A percentile compares a stretch with the other conserved stretches of the same genome.
Evolutionary conservation across 2,113 vertebrate genomes (phyloP).

Genomic region (Sarotherodon lohbergeri): DNA sequence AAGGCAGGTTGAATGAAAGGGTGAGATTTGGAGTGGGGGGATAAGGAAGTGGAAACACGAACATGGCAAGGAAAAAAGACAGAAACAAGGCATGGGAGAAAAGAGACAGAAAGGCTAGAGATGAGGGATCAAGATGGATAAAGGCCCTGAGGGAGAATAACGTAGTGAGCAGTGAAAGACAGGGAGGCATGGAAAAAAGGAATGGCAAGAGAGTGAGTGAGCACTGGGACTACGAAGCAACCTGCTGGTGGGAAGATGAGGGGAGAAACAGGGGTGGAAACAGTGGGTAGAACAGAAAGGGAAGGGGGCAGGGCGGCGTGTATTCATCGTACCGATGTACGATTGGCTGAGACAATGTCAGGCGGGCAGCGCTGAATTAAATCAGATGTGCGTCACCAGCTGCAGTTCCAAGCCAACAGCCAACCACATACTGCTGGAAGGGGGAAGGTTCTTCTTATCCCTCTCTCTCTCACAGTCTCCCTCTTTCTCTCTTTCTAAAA

Average conservation of each 20-base stretch:
- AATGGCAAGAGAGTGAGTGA: slow-evolving; percentile 9
- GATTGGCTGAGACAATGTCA: slow-evolving; percentile 50
- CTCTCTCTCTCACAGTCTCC: background rate
- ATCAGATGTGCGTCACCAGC: slow-evolving; percentile 80
- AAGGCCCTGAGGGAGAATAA: background rate
- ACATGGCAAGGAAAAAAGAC: slow-evolving; percentile 35
- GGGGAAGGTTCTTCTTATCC: background rate
- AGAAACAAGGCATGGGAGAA: background rate
- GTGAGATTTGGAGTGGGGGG: background rate
- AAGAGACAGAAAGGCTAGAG: background rate
- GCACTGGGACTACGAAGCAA: slow-evolving; percentile 40
- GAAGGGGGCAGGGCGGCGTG: slow-evolving; percentile 40
- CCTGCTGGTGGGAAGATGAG: slow-evolving; percentile 39
- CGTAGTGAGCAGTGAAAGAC: background rate
- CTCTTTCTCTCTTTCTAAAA: background rate
- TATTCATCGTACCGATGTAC: slow-evolving; percentile 1
- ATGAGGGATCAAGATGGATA: slow-evolving; percentile 1
- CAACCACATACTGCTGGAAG: slow-evolving; percentile 63
- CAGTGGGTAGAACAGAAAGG: background rate
- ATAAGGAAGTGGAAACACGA: slow-evolving; percentile 22
- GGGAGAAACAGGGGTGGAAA: slow-evolving; percentile 7
- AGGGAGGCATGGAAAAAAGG: background rate
- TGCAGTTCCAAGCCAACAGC: slow-evolving; percentile 73
- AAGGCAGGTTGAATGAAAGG: background rate
- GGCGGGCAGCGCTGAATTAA: slow-evolving; percentile 71